Evolutionary conservation across 2,888 invertebrate species (phyloP), one percentile per base, ranked within the genome.

Genomic region (Penaeus monodon): DNA sequence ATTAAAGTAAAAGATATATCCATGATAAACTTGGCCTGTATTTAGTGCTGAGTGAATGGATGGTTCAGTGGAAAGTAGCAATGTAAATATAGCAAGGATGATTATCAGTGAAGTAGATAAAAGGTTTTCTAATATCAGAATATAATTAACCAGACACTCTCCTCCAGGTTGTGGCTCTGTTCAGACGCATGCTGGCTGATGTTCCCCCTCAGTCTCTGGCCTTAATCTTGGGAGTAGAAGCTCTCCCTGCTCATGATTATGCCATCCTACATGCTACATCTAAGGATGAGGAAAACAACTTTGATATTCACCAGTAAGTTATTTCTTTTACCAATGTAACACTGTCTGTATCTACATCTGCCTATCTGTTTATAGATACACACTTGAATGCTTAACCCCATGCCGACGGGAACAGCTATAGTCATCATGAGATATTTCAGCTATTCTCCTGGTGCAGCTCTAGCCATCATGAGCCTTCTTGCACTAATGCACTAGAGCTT

Each of bases 141-240:
- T 3, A 57, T 57, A 57, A 57, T 57, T 12, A 57, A 12, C 17
- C 14, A 57, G 3, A 38, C 14, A 17, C 57, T 44, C 66, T 73
- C 89, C 91, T 92, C 33, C 91, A 96, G 96, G 96, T 97, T 0
- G 97, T 97, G 85, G 96, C 97, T 0, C 93, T 98, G 33, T 92
- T 99, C 44, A 94, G 97, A 77, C 94, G 98, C 91, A 97, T 98
- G 92, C 93, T 98, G 65, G 96, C 97, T 0, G 98, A 98, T 93
- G 96, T 98, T 76, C 95, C 96, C 1, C 98, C 98, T 0, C 95
- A 95, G 90, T 95, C 95, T 84, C 95, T 98, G 91, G 95, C 96
- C 0, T 95, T 95, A 87, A 95, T 97, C 12, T 93, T 97, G 81
- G 95, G 95, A 68, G 95, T 96, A 1, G 94, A 94, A 33, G 93